Evolutionary conservation across 2,797 vertebrate species (phyloP), one percentile per base, ranked within the genome.

Genomic region (Dromococcyx pavoninus): DNA sequence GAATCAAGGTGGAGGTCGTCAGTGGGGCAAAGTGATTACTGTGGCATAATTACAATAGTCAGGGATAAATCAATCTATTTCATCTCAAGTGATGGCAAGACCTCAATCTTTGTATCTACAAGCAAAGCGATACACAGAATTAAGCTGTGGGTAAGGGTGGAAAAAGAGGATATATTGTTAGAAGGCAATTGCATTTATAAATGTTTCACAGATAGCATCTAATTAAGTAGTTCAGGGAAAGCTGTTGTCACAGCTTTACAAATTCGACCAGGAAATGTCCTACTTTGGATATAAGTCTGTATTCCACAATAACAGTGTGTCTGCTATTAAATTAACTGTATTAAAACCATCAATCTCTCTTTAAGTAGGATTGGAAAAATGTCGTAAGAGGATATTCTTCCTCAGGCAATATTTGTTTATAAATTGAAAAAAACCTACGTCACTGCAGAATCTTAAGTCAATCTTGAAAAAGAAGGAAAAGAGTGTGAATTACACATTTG

Each of bases 201-300:
- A 79, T 37, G 35, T 58, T 91, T 95, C 69, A 78, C 53, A 86
- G 46, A 80, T 28, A 86, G 28, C 14, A 44, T 81, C 70, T 84
- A 91, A 95, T 92, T 89, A 90, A 67, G 41, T 54, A 41, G 77
- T 77, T 94, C 48, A n/a, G 27, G 28, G 24, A 54, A 90, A 89
- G n/a, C 10, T 79, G 10, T 53, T 91, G 32, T 79, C 72, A 76
- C 9, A 61, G 35, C 13, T 93, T 91, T 78, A 25, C 7, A 48
- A 41, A 51, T 73, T 54, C 10, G 17, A 43, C 18, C 11, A 39
- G 27, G 15, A 77, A 87, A 73, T 56, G 30, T 80, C 35, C 50
- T 69, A 30, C 62, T 93, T 93, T 30, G 33, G n/a, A 17, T 76
- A 24, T 24, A 67, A 95, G 50, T 64, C 58, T 79, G 23, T 50